Percentiles rank a stretch among this genome's conserved stretches.
Evolutionary conservation across 30 jellyfish, hydroid and myxozoan genomes (phyloP).

Genomic region (Chrysaora quinquecirrha): DNA sequence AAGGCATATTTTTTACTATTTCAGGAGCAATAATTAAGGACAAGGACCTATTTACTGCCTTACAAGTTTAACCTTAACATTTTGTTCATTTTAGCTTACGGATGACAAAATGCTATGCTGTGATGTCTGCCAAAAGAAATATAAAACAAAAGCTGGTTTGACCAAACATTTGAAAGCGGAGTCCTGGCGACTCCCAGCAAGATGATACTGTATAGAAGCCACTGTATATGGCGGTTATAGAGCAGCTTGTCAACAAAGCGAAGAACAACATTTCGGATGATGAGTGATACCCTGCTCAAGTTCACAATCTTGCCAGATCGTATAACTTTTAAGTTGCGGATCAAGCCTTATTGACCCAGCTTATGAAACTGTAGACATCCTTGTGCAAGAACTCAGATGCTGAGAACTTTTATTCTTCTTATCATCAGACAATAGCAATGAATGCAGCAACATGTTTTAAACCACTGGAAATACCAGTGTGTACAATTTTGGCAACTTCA

Average conservation of each 20-base stretch:
- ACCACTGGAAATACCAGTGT: slow-evolving; percentile 20
- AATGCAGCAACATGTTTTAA: slow-evolving; percentile 17
- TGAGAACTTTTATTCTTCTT: not conserved
- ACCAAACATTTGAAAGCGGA: too few relatives aligned
- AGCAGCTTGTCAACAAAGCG: too few relatives aligned
- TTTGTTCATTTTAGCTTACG: not conserved
- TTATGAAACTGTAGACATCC: slow-evolving; percentile 17
- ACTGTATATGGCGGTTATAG: too few relatives aligned
- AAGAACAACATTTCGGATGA: not conserved
- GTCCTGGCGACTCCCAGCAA: too few relatives aligned
- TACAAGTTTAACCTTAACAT: not conserved
- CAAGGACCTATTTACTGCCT: too few relatives aligned
- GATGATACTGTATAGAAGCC: too few relatives aligned
- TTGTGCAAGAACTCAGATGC: slow-evolving; percentile 3
- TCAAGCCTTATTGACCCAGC: slow-evolving; percentile 1
- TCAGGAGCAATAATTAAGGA: not conserved
- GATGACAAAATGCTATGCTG: not conserved
- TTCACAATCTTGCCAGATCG: not conserved
- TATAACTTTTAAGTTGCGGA: not conserved
- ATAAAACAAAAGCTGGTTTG: too few relatives aligned
- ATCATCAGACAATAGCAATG: not conserved
- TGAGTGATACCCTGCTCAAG: not conserved
- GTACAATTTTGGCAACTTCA: slow-evolving; percentile 27
- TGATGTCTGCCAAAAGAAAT: too few relatives aligned
- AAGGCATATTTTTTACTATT: not conserved